Conservation (phyloP, 1,140 invertebrate species). For the Odontomachus brunneus region DNA sequence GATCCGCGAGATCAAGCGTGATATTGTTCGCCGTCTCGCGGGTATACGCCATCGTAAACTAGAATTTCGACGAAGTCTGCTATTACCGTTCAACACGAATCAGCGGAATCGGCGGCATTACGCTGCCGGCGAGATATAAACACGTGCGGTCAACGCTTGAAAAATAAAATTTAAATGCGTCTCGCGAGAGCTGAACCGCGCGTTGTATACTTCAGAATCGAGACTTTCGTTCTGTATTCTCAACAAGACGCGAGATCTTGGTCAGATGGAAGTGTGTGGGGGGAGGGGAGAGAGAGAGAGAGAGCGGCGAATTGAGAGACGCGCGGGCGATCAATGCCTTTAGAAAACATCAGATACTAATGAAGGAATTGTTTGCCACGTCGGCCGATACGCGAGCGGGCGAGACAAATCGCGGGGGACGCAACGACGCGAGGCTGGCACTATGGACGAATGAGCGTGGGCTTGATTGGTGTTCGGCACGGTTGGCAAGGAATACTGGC, state of each 20-base stretch:
- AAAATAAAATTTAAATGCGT: slow-evolving; percentile 11
- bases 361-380: slow-evolving; percentile 33
- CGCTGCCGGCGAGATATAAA: not conserved
- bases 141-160: not conserved
- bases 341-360: slow-evolving; percentile 34
- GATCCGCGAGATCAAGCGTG: slow-evolving; percentile 12
- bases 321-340: slow-evolving; percentile 23
- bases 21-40: not conserved
- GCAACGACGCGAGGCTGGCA: slow-evolving; percentile 1
- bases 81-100: not conserved
- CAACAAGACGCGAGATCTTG: no score
- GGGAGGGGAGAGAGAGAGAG: no score
- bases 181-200: not conserved
- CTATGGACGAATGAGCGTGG: slow-evolving; percentile 33
- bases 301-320: no score
- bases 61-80: slow-evolving; percentile 1
- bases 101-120: not conserved
- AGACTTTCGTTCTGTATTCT: not conserved
- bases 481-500: slow-evolving; percentile 68
- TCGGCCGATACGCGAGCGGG: slow-evolving; percentile 17
- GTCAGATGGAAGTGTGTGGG: no score
- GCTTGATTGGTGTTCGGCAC: slow-evolving; percentile 57
- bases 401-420: slow-evolving; percentile 3
- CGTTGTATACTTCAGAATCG: not conserved
- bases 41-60: not conserved